Percentiles rank a stretch among this genome's conserved stretches.
Evolutionary conservation across 2,113 vertebrate genomes (phyloP).

Genomic region (Pelusios castaneus): DNA sequence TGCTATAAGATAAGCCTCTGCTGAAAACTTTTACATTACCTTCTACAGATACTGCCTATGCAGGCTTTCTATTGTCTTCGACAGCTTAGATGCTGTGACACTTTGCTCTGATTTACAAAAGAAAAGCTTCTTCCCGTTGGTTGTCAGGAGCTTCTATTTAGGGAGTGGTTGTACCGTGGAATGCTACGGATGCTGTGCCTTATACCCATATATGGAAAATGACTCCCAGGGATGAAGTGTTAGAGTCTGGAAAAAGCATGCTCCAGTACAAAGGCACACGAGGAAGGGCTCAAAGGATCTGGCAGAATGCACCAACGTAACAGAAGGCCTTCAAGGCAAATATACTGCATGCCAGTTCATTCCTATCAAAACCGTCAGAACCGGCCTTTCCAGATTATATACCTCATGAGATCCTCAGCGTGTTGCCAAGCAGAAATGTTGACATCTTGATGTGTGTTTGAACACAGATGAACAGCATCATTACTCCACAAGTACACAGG

Average conservation of each 20-base stretch:
- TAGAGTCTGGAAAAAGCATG: neutral
- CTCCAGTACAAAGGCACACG: neutral
- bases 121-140: neutral
- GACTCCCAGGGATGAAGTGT: neutral
- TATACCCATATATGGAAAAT: neutral
- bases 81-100: neutral
- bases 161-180: conserved; percentile 22
- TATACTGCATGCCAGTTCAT: neutral
- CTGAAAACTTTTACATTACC: neutral
- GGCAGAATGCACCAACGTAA: neutral
- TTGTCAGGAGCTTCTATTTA: conserved; percentile 11
- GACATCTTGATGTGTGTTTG: conserved; percentile 34
- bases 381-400: conserved; percentile 39
- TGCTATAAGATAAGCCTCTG: neutral
- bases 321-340: neutral
- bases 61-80: neutral
- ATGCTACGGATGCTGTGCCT: conserved; percentile 40
- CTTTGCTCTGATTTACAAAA: conserved; percentile 29
- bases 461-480: neutral
- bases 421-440: neutral
- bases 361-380: conserved; percentile 11
- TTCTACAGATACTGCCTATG: neutral
- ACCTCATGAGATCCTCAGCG: neutral
- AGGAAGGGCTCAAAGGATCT: neutral
- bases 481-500: conserved; percentile 27